Conservation (phyloP, 1,140 invertebrate species). For the Probaryconus sp. region DNA sequence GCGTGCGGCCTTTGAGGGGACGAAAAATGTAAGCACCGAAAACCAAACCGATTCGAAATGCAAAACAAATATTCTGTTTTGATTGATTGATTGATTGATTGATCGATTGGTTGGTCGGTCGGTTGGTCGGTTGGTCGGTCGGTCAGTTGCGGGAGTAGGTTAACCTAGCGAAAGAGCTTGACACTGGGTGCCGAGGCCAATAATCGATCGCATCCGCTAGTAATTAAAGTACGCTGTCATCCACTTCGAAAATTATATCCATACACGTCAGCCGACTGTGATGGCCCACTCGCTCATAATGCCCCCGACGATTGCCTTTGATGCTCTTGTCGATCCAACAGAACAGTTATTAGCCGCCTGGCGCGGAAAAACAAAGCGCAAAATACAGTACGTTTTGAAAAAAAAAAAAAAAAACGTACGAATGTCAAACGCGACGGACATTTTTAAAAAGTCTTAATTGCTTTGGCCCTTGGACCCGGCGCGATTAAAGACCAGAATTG, state of each 20-base stretch:
- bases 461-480: constrained; percentile 19
- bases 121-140: constrained; percentile 21
- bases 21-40: too few species aligned
- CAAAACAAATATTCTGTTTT: background rate
- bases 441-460: constrained; percentile 52
- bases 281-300: constrained; percentile 49
- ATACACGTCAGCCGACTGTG: constrained; percentile 44
- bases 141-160: constrained; percentile 32
- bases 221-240: constrained; percentile 61
- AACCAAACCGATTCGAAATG: too few species aligned
- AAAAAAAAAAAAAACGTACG: constrained; percentile 32
- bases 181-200: constrained; percentile 18
- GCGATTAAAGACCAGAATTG: constrained; percentile 42
- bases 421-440: constrained; percentile 33
- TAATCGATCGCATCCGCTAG: constrained; percentile 51
- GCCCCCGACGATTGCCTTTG: constrained; percentile 52
- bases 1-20: too few species aligned
- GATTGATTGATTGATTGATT: constrained; percentile 18
- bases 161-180: constrained; percentile 32
- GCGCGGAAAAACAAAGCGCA: background rate
- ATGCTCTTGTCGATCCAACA: constrained; percentile 42
- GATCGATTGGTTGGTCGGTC: constrained; percentile 25
- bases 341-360: constrained; percentile 47
- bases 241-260: constrained; percentile 60
- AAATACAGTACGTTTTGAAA: background rate